Base-by-base conservation (phyloP, 2,888 invertebrate genomes). In the Pseudococcus jackbeardsleyi region DNA sequence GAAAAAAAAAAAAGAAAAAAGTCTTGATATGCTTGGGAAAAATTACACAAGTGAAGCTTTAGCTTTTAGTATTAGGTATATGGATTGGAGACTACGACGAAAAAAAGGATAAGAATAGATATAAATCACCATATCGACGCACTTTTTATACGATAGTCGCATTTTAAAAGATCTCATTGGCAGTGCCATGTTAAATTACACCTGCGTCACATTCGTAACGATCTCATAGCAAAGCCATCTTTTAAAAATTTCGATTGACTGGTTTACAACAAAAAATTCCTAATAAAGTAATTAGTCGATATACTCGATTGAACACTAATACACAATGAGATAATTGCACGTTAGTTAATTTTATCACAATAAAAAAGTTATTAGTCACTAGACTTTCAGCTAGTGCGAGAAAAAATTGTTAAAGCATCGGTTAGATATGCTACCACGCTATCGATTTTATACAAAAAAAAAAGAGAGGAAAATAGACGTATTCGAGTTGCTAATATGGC, bases 311-410 rank as follows among this genome's bases (percentile, higher is more conserved):
- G 84, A 84, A 84, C 59, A 85, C 64, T 85, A 85, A 59, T 59
- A 85, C 85, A 85, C 85, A 85, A 59, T 85, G 54, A 85, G 26
- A 85, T 85, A 85, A 85, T 85, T 85, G 85, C 85, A 85, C 85
- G 85, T 59, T 42, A 85, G 85, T 85, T 85, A 64, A 85, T 48
- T 77, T 77, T 85, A 85, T 85, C 85, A 85, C 85, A 85, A 85
- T 54, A 85, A 85, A 64, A 85, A 85, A 64, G 42, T 26, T 64
- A 85, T 85, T 85, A 85, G 85, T 85, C 85, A 85, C 85, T 85
- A 85, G 85, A 85, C 85, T 50, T 59, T 48, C 26, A 77, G 59
- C 85, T 85, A 85, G 85, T 85, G 85, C 85, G 64, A 85, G 59
- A 64, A 64, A 64, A 33, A 26, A 15, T 33, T 77, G 77, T 77